Evolutionary conservation across 1,140 invertebrate genomes (phyloP).

Genomic region (Proctacanthus coquilletti): DNA sequence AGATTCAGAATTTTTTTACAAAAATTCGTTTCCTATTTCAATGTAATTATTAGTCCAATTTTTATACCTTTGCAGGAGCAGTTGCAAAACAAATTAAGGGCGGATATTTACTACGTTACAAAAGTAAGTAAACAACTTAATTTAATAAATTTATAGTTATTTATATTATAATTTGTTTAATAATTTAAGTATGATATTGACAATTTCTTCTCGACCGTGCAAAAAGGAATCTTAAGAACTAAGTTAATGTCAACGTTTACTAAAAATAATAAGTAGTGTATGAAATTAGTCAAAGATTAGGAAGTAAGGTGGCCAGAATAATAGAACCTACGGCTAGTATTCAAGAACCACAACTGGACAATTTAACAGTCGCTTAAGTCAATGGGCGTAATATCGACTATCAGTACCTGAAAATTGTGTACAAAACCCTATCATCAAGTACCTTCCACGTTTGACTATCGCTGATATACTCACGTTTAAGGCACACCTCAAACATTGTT

Average conservation of each 20-base stretch:
- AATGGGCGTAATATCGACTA: too few species aligned
- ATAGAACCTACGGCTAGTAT: too few species aligned
- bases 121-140: conserved; percentile 37
- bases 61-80: conserved; percentile 35
- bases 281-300: background rate
- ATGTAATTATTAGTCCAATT: conserved; percentile 9
- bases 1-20: background rate
- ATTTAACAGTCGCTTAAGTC: too few species aligned
- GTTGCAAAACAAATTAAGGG: conserved; percentile 46
- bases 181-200: background rate
- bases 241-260: background rate
- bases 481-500: too few species aligned
- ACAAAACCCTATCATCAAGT: too few species aligned
- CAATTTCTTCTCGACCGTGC: background rate
- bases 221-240: background rate
- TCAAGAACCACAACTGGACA: too few species aligned
- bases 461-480: too few species aligned
- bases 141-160: background rate
- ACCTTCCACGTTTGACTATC: too few species aligned
- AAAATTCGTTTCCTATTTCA: conserved; percentile 6
- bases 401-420: too few species aligned
- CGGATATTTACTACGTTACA: conserved; percentile 46
- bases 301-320: too few species aligned
- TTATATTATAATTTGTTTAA: conserved; percentile 4
- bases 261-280: background rate